phyloP scores from a whole-genome alignment of 1,140 invertebrate species.

The Micrasema longulum region DNA sequence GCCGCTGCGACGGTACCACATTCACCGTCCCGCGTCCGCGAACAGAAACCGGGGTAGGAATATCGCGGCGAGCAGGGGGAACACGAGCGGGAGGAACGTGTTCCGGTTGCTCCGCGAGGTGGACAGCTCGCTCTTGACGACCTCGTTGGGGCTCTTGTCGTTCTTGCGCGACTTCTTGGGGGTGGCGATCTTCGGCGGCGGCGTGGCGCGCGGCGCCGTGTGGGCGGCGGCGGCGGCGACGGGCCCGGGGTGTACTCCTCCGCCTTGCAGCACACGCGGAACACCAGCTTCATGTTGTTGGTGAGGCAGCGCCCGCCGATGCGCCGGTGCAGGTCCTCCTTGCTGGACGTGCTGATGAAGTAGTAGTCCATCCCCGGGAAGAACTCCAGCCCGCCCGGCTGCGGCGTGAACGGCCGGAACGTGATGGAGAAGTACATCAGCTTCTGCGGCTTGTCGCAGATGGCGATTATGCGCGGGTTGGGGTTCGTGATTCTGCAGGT shows the following conservation, averaged over 20 bases:
- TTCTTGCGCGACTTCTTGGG: slow-evolving; percentile 78
- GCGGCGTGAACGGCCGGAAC: slow-evolving; percentile 94
- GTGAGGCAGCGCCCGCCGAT: slow-evolving; percentile 91
- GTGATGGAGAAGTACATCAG: slow-evolving; percentile 97
- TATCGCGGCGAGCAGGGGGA: slow-evolving; percentile 61
- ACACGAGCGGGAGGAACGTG: slow-evolving; percentile 58
- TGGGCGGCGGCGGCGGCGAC: slow-evolving; percentile 64
- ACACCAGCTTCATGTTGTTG: slow-evolving; percentile 96
- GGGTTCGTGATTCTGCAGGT: slow-evolving; percentile 95
- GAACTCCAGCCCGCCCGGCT: slow-evolving; percentile 94
- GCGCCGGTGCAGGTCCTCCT: slow-evolving; percentile 89
- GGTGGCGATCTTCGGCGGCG: slow-evolving; percentile 62
- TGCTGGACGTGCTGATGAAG: slow-evolving; percentile 94
- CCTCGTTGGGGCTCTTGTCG: slow-evolving; percentile 90
- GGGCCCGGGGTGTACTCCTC: slow-evolving; percentile 69
- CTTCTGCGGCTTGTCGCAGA: slow-evolving; percentile 95
- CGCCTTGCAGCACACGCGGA: slow-evolving; percentile 90
- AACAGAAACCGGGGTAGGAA: slow-evolving; percentile 60
- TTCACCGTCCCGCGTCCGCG: slow-evolving; percentile 66
- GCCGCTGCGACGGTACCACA: slow-evolving; percentile 44
- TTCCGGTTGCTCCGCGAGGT: slow-evolving; percentile 65
- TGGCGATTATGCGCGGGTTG: slow-evolving; percentile 91
- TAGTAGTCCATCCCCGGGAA: slow-evolving; percentile 95
- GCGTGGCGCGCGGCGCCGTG: slow-evolving; percentile 56
- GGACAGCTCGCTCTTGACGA: slow-evolving; percentile 91